Percentiles rank a stretch among this genome's conserved stretches.
Evolutionary conservation across 2,888 invertebrate species (phyloP).

Genomic region (Leptinotarsa juncta): DNA sequence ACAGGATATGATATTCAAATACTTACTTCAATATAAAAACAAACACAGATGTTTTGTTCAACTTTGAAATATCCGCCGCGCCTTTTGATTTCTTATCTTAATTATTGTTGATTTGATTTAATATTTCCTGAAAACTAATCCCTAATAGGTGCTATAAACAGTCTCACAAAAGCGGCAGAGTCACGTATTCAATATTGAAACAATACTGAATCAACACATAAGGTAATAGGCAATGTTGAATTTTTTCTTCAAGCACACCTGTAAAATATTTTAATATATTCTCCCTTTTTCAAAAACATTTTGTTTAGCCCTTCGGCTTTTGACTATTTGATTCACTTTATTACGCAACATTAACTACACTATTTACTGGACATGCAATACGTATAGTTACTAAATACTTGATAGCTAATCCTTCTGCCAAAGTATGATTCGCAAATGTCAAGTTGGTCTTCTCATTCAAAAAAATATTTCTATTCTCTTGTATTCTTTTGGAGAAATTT

Average conservation of each 20-base stretch:
- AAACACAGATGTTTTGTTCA: neutral
- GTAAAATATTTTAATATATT: neutral
- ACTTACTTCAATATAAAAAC: too few species aligned
- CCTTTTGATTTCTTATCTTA: conserved; percentile 6
- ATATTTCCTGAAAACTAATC: conserved; percentile 20
- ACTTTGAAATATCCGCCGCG: neutral
- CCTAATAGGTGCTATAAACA: conserved; percentile 6
- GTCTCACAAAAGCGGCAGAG: neutral
- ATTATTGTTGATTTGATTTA: neutral
- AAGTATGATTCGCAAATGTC: too few species aligned
- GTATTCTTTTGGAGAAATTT: too few species aligned
- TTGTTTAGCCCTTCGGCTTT: neutral
- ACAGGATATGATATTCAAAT: neutral
- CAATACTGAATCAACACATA: conserved; percentile 9
- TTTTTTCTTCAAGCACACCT: conserved; percentile 6
- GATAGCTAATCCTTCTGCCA: too few species aligned
- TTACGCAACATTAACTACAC: too few species aligned
- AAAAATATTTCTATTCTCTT: too few species aligned
- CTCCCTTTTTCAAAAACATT: neutral
- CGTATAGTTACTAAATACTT: too few species aligned
- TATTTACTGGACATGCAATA: too few species aligned
- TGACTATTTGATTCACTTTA: too few species aligned
- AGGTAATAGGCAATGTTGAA: neutral
- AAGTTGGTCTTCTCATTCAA: too few species aligned
- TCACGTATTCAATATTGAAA: conserved; percentile 14